phyloP scores from a whole-genome alignment of 1,140 invertebrate genomes.

The Bombus superbus region DNA sequence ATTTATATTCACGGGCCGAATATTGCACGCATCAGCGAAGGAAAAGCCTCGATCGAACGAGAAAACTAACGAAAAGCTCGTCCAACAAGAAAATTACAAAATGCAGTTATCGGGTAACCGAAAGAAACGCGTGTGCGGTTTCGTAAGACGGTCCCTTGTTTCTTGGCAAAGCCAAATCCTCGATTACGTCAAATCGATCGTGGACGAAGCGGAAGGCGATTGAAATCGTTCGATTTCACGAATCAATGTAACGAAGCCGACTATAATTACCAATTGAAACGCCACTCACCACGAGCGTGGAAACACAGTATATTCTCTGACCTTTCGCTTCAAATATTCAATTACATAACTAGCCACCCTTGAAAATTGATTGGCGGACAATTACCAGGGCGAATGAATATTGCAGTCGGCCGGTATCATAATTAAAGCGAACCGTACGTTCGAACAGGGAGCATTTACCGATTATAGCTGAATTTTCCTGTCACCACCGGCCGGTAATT shows the following conservation, averaged over 20 bases:
- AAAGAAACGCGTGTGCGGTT: no score
- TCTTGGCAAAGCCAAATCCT: no score
- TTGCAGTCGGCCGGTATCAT: conserved; percentile 2
- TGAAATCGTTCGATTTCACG: background rate
- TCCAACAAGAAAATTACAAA: background rate
- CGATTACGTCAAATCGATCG: background rate
- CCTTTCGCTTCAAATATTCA: conserved; percentile 29
- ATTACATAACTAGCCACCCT: conserved; percentile 27
- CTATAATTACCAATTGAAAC: background rate
- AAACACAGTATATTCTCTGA: background rate
- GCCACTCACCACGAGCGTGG: background rate
- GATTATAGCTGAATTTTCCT: no score
- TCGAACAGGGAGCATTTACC: background rate
- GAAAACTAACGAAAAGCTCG: background rate
- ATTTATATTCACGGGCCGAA: no score
- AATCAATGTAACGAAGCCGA: background rate
- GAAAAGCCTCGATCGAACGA: background rate
- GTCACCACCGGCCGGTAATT: background rate
- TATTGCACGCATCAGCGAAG: no score
- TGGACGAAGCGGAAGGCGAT: background rate
- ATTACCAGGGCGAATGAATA: conserved; percentile 30
- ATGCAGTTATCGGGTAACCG: background rate
- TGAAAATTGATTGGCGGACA: conserved; percentile 44
- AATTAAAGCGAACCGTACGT: conserved; percentile 14
- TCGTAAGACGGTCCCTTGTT: no score